These are phyloP conservation scores for Periophthalmus magnuspinnatus DNA, from an alignment of 2,797 vertebrate species.

Conservation along the genomic window DNA sequence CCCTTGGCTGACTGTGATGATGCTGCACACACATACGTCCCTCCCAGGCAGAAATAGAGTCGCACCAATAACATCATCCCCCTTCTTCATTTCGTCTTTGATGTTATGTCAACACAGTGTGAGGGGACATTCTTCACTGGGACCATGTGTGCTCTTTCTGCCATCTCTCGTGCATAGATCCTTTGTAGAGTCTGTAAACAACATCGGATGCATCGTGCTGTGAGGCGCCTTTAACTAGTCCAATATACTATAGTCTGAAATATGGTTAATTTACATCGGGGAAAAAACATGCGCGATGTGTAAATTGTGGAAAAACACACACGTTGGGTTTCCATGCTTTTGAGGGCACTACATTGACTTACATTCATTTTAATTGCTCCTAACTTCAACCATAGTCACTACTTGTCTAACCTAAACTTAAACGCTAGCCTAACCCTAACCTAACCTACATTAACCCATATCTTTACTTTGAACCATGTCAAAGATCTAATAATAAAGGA, in stretches of 20 bases:
- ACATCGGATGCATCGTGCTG: not conserved
- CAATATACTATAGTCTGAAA: not conserved
- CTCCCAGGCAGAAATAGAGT: slow-evolving; percentile 14
- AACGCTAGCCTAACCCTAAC: too few relatives aligned
- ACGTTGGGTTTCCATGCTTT: too few relatives aligned
- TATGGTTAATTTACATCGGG: not conserved
- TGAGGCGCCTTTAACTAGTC: not conserved
- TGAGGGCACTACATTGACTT: too few relatives aligned
- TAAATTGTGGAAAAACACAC: not conserved
- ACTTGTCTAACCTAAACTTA: too few relatives aligned
- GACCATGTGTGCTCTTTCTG: slow-evolving; percentile 9
- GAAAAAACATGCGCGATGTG: not conserved
- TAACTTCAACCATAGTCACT: too few relatives aligned
- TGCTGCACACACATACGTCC: slow-evolving; percentile 2
- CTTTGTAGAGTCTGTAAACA: not conserved
- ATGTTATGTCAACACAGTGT: slow-evolving; percentile 11
- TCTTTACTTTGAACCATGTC: too few relatives aligned
- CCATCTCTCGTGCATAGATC: slow-evolving; percentile 17
- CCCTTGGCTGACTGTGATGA: slow-evolving; percentile 17
- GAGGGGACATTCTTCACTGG: slow-evolving; percentile 13
- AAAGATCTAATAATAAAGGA: too few relatives aligned
- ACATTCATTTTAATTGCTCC: too few relatives aligned
- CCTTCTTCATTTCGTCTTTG: not conserved
- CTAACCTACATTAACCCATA: too few relatives aligned
- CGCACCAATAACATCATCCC: not conserved